Conservation (phyloP, 2,113 vertebrate species). For the Acrocephalus arundinaceus region DNA sequence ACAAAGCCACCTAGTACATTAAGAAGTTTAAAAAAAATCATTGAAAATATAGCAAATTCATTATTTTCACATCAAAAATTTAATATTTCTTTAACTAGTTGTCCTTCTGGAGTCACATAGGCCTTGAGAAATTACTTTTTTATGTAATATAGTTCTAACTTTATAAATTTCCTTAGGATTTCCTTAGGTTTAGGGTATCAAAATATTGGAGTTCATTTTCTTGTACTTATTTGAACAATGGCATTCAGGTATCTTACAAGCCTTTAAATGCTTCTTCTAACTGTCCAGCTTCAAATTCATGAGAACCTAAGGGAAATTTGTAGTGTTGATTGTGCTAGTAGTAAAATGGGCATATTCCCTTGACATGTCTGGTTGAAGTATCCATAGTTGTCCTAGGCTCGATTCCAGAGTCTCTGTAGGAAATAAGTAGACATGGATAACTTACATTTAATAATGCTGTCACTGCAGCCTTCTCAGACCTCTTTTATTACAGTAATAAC, state of each 20-base stretch:
- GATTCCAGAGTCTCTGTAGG: not conserved
- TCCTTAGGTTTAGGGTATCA: not conserved
- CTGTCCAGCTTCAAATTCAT: not conserved
- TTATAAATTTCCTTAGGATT: not conserved
- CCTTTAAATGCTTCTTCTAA: not conserved
- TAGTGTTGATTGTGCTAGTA: not conserved
- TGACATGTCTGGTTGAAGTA: not conserved
- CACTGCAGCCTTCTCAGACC: not conserved
- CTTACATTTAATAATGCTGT: not conserved
- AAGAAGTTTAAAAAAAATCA: not conserved
- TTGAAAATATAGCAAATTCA: not conserved
- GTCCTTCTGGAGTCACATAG: not conserved
- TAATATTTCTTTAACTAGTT: not conserved
- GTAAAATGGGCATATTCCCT: not conserved
- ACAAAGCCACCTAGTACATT: not conserved
- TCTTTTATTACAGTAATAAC: not conserved
- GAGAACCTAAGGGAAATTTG: not conserved
- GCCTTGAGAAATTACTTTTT: not conserved
- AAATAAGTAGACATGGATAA: not conserved
- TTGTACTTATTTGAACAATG: not conserved
- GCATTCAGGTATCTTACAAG: not conserved
- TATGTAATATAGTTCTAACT: not conserved
- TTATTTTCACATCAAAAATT: not conserved
- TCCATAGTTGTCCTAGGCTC: not conserved
- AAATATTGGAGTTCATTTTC: not conserved